These are phyloP conservation scores for Pedionomus torquatus DNA, from an alignment of 2,113 vertebrate species.

Conservation along the genomic window DNA sequence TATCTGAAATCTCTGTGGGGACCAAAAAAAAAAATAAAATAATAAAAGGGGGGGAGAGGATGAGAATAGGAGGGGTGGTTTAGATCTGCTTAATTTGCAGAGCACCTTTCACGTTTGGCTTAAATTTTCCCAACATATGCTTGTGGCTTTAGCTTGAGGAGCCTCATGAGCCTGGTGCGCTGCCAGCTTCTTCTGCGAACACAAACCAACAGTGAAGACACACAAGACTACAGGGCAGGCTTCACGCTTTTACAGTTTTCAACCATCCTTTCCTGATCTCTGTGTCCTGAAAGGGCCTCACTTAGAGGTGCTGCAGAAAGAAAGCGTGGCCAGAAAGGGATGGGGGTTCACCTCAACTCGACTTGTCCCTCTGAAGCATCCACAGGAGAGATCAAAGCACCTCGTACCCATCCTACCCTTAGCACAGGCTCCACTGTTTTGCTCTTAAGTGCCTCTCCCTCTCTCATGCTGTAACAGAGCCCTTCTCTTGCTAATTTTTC, in stretches of 20 bases:
- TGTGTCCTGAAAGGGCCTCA: background rate
- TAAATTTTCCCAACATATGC: conserved; percentile 1
- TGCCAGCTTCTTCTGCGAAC: background rate
- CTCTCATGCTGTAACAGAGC: background rate
- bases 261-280: background rate
- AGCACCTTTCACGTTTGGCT: conserved; percentile 3
- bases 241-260: rapidly evolving
- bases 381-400: background rate
- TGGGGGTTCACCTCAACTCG: rapidly evolving
- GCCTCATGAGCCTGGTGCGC: background rate
- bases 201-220: background rate
- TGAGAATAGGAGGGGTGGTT: background rate
- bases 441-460: background rate
- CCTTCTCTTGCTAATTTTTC: background rate
- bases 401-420: background rate
- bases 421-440: background rate
- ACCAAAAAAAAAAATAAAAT: background rate
- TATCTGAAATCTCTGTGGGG: background rate
- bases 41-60: background rate
- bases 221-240: background rate
- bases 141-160: background rate
- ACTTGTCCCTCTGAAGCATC: background rate
- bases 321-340: background rate
- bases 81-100: background rate
- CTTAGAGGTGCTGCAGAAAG: background rate